Percentiles rank a stretch among this genome's conserved stretches.
These are phyloP conservation scores for Helleia helle DNA, from an alignment of 2,888 invertebrate genomes.

Conservation along the genomic window DNA sequence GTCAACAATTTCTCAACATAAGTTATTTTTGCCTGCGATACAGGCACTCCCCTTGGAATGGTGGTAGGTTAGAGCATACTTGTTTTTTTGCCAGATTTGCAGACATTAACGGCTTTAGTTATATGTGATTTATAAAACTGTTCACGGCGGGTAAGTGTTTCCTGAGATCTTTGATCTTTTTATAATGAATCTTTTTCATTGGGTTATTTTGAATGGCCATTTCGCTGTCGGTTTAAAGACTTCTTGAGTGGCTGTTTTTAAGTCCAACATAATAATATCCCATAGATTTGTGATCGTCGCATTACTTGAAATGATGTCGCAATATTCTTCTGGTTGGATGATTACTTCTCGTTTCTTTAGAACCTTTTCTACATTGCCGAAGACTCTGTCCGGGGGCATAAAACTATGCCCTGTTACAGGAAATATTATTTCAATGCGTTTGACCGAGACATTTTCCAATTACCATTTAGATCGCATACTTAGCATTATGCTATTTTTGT, in stretches of 20 bases:
- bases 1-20: not conserved
- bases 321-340: conserved; percentile 21
- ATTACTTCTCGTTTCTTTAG: conserved; percentile 22
- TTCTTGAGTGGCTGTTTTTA: conserved; percentile 17
- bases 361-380: conserved; percentile 17
- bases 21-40: not conserved
- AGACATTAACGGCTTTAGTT: conserved; percentile 17
- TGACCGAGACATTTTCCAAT: conserved; percentile 15
- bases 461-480: conserved; percentile 23
- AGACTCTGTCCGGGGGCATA: conserved; percentile 17
- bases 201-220: conserved; percentile 20
- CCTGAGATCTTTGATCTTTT: conserved; percentile 20
- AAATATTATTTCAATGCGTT: conserved; percentile 16
- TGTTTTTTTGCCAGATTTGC: conserved; percentile 20
- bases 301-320: conserved; percentile 18
- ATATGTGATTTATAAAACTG: conserved; percentile 17
- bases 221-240: conserved; percentile 19
- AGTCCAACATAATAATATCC: too few relatives aligned
- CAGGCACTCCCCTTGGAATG: conserved; percentile 12
- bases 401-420: conserved; percentile 20
- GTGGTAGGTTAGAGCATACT: conserved; percentile 18
- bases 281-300: too few relatives aligned
- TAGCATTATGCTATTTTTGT: conserved; percentile 24
- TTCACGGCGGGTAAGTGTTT: conserved; percentile 18
- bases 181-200: conserved; percentile 22